Base-by-base conservation (phyloP, 2,888 invertebrate species). In the Agonopterix subpropinquella region DNA sequence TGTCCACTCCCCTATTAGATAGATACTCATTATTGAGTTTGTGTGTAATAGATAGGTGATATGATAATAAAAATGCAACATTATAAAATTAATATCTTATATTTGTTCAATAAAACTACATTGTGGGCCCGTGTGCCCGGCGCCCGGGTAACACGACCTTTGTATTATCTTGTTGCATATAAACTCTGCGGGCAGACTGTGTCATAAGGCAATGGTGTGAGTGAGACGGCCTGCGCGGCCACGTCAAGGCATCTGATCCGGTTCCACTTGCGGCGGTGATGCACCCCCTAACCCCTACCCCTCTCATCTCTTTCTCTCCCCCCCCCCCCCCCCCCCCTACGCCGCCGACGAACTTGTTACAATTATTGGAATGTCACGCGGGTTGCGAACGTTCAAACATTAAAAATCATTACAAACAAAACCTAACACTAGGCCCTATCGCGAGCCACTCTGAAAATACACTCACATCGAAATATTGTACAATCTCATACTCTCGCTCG, bases 1-100 rank as follows among this genome's bases (percentile, higher is more conserved):
- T 4, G 18, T 28, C 28, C 28, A 28, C 5, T 28, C 5, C 28
- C 7, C 28, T 28, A 28, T 28, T 28, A 28, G 28, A 11, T 28
- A 28, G 28, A 11, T 13, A 11, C 9, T 43, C 13, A 11, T 43
- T 9, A 43, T 45, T 44, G 11, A 8, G 11, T 28, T 28, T 5
- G 28, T 28, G 28, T 28, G 28, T 28, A 7, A 28, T 28, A 7
- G n/a, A 11, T 39, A 39, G 39, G n/a, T 10, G 11, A 39, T 39
- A 45, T 10, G 11, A 39, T 39, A 45, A 51, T 45, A 75, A 85
- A 87, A 83, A 77, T 77, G 72, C 82, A 54, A 81, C 82, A 79
- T 87, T 87, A 87, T 87, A 86, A 88, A 88, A 87, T 87, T 87
- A 88, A 88, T 88, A 87, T 87, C 81, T 88, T 88, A 87, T 87